Percentiles rank a stretch among this genome's conserved stretches.
These are phyloP conservation scores for Podarcis siculus DNA, from an alignment of 2,797 vertebrate genomes.

Conservation along the genomic window DNA sequence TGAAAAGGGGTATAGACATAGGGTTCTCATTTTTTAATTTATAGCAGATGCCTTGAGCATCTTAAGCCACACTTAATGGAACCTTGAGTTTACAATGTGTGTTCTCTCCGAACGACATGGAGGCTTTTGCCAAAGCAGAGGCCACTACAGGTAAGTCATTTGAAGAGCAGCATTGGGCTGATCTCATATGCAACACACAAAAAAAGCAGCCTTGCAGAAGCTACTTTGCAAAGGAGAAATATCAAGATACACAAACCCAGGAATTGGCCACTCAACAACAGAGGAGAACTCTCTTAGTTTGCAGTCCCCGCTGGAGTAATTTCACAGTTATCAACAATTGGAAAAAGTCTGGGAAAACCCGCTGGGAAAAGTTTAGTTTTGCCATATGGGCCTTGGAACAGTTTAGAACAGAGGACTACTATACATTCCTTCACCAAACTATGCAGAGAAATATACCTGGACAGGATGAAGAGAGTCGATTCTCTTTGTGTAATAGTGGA, in stretches of 20 bases:
- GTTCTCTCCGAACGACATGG: neutral
- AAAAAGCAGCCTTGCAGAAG: neutral
- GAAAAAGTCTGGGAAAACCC: no score
- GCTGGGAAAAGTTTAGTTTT: neutral
- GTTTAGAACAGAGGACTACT: neutral
- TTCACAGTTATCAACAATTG: neutral
- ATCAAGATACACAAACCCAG: neutral
- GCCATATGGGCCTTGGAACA: neutral
- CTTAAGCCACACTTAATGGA: neutral
- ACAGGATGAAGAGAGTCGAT: neutral
- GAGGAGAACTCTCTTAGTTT: neutral
- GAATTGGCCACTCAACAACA: neutral
- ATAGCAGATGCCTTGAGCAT: neutral
- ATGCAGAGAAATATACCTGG: neutral
- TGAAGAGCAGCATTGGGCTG: neutral
- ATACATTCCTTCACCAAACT: neutral
- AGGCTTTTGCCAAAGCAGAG: neutral
- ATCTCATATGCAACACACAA: neutral
- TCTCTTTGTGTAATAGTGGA: neutral
- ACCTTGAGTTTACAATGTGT: neutral
- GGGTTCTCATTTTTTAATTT: neutral
- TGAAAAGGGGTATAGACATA: neutral
- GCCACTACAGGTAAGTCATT: neutral
- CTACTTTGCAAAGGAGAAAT: neutral
- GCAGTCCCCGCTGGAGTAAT: neutral